Base-by-base conservation (phyloP, 1,140 invertebrate species). In the Heliconius congener region DNA sequence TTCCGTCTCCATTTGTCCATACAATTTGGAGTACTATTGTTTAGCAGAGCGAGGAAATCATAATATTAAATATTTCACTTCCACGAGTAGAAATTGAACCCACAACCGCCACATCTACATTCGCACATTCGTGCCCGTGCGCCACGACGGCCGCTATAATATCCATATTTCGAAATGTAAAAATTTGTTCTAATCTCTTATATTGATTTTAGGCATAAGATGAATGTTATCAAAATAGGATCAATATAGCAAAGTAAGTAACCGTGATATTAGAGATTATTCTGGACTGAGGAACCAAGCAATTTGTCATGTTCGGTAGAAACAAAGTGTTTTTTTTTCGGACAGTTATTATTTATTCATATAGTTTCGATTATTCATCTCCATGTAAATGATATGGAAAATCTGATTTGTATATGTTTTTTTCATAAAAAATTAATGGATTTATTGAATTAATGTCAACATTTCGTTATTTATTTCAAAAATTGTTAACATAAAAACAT, bases 231-330 rank as follows among this genome's bases (percentile, higher is more conserved):
- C 37, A 34, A 52, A 70, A 66, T 8, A 19, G 46, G 70, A 81
- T 81, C 81, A 81, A 82, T 82, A 77, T 73, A 81, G 80, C 71
- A 82, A 79, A 80, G 84, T 87, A 87, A 89, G 82, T 76, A 85
- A 84, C 82, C 87, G 85, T 90, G 88, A 85, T 91, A 91, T 90
- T 91, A 85, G 77, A 85, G 82, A 87, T 89, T 90, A 90, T 89
- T 89, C 85, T 86, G 85, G 84, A 85, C 79, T 81, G 85, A 55
- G 76, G 83, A 71, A 78, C 80, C 73, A 30, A 81, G 83, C 88
- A 84, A 85, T 90, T 86, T 87, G 85, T 90, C 87, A 83, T 85
- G 72, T 77, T 70, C 74, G 55, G 39, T 80, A 78, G 79, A 85
- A 83, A 85, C 79, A 82, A 84, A 88, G 73, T 76, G 60, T 73